A percentile compares a stretch with the other conserved stretches of the same genome.
These are phyloP conservation scores for Probaryconus sp. DNA, from an alignment of 1,140 invertebrate genomes.

Conservation along the genomic window DNA sequence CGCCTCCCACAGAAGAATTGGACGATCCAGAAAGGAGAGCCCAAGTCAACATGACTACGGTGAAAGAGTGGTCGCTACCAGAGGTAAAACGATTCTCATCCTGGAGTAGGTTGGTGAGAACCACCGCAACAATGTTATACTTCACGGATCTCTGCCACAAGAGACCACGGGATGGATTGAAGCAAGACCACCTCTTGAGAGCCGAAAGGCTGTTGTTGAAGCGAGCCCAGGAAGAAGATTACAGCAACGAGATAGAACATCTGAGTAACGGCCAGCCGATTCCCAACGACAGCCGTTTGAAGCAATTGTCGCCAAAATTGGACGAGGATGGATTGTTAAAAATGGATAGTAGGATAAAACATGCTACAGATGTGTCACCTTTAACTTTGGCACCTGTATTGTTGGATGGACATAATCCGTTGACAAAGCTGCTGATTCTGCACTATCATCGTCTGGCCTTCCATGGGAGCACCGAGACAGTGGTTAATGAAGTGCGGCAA, in stretches of 20 bases:
- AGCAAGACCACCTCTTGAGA: no score
- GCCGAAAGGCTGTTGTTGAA: not conserved
- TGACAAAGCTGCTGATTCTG: not conserved
- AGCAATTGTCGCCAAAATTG: not conserved
- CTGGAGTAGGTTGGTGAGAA: constrained; percentile 4
- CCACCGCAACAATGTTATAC: not conserved
- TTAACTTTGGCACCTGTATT: no score
- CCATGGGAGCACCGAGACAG: constrained; percentile 45
- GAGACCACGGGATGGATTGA: not conserved
- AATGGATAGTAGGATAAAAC: not conserved
- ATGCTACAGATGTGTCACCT: not conserved
- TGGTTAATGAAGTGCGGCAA: constrained; percentile 49
- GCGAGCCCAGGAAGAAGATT: not conserved
- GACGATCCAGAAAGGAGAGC: not conserved
- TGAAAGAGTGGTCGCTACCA: not conserved
- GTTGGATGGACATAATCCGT: no score
- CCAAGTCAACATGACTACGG: not conserved
- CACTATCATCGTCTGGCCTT: constrained; percentile 36
- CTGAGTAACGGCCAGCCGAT: not conserved
- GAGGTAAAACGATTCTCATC: not conserved
- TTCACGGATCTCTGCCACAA: not conserved
- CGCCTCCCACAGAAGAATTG: no score
- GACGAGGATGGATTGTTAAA: not conserved
- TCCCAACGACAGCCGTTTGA: not conserved
- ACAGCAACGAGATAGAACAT: not conserved